Base-by-base conservation (phyloP, 2,888 invertebrate species). In the Rhaphigaster nebulosa region DNA sequence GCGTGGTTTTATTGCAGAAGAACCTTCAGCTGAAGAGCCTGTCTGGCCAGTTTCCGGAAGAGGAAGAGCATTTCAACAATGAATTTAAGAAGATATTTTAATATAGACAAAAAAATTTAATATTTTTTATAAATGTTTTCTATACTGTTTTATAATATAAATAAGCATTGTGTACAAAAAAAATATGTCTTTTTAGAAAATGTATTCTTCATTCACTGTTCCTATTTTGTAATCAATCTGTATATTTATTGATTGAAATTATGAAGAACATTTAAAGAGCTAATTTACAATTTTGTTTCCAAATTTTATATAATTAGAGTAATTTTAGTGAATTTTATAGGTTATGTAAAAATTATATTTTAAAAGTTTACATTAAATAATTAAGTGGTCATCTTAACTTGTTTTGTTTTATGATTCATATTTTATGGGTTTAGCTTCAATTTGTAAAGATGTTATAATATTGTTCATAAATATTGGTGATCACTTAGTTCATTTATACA, bases 31-130 rank as follows among this genome's bases (percentile, higher is more conserved):
- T 45, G n/a, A 84, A n/a, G 45, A 45, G 45, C 84, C 84, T 45
- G 34, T n/a, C 41, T 84, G 84, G 84, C 84, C 84, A 45, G 84
- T 84, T 50, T 45, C 84, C n/a, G 84, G 84, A 45, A 41, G 84
- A 13, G 84, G 84, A 26, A 41, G 84, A 84, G 84, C 84, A 12
- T 84, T 45, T 84, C 34, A 38, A 38, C 20, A 20, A 20, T 76
- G 10, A 76, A 38, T 76, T 76, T 34, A 5, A 29, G 34, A 34
- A 38, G 10, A 76, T 15, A 76, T 38, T 76, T 76, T 76, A 34
- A 76, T 76, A 38, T 76, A 8, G 38, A 76, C 65, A 60, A 76
- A 76, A 70, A 38, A 38, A 1, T 34, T 38, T 65, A 65, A 38
- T 38, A 38, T n/a, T 76, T 76, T 76, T 76, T 5, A 38, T 38